Conservation (phyloP, 1,140 invertebrate genomes). For the Temnothorax nylanderi region DNA sequence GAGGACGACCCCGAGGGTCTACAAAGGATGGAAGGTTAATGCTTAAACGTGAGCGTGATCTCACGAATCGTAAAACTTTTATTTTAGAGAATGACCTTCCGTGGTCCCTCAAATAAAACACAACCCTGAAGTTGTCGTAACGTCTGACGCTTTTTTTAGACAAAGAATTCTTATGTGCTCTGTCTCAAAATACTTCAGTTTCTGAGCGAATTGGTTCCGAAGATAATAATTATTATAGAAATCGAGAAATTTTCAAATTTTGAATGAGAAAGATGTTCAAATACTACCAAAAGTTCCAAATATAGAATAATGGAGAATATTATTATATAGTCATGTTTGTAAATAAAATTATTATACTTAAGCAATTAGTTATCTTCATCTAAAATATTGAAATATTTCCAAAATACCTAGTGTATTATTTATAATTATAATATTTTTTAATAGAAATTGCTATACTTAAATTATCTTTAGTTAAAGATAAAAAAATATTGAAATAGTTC, state of each 20-base stretch:
- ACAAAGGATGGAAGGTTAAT: background rate
- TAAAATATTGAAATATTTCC: background rate
- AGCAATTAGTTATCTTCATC: background rate
- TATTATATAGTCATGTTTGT: background rate
- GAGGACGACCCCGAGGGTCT: background rate
- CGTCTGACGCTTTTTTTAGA: background rate
- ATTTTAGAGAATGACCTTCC: background rate
- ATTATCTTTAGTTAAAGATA: too few relatives aligned
- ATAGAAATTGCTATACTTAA: too few relatives aligned
- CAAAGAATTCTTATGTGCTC: background rate
- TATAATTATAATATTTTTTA: too few relatives aligned
- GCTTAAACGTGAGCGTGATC: background rate
- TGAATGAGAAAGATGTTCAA: background rate
- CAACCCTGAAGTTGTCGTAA: background rate
- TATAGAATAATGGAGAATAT: background rate
- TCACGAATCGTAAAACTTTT: background rate
- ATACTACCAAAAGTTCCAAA: background rate
- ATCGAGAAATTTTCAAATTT: background rate
- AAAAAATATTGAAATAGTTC: background rate
- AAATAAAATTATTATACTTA: background rate
- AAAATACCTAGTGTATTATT: too few relatives aligned
- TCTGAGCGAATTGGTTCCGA: background rate
- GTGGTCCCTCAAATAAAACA: background rate
- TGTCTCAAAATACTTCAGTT: background rate
- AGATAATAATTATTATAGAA: background rate